These are phyloP conservation scores for Serinus canaria DNA, from an alignment of 2,113 vertebrate species.

Conservation along the genomic window DNA sequence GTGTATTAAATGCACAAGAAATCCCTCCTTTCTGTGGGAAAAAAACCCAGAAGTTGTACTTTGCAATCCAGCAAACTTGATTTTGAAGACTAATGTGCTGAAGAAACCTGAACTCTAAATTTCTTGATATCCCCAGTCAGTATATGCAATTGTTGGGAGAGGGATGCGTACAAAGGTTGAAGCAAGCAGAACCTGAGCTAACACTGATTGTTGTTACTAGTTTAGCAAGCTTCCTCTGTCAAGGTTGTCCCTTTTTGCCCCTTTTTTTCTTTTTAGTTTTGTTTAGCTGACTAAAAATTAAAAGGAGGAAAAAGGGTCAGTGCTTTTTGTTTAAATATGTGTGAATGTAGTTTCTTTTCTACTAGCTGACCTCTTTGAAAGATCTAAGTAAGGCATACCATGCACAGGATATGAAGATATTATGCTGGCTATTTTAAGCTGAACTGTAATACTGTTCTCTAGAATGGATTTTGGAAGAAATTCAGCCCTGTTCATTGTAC, in stretches of 20 bases:
- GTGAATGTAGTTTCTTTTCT: not conserved
- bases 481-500: not conserved
- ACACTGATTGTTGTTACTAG: not conserved
- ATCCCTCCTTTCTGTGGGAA: not conserved
- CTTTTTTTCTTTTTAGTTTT: not conserved
- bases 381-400: not conserved
- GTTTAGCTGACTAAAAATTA: not conserved
- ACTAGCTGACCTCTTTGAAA: not conserved
- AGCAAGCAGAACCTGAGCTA: not conserved
- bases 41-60: not conserved
- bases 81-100: not conserved
- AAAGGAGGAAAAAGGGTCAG: not conserved
- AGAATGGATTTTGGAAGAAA: not conserved
- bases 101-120: not conserved
- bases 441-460: not conserved
- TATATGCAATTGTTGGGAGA: not conserved
- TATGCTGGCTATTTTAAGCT: not conserved
- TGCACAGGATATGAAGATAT: not conserved
- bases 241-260: not conserved
- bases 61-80: not conserved
- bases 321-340: not conserved
- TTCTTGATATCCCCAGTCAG: not conserved
- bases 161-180: not conserved
- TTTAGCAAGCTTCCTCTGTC: not conserved
- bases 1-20: not conserved